Base-by-base conservation (phyloP, 2,113 vertebrate species). In the Dipodomys merriami region DNA sequence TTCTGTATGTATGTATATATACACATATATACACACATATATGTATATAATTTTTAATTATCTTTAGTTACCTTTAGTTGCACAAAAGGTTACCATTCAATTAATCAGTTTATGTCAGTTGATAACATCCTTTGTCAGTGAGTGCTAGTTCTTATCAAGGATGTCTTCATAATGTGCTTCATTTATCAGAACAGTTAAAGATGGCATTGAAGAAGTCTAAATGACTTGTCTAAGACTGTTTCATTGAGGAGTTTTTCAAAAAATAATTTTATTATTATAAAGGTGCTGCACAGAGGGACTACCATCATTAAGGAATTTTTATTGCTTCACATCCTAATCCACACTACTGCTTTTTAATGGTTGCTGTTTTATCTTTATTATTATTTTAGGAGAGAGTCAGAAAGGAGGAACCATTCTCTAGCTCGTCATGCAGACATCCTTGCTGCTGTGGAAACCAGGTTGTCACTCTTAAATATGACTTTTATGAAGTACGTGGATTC, bases 401-500 rank as follows among this genome's bases (percentile, higher is more conserved):
- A 99, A 96, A 98, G 99, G 85, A 99, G 99, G 95, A 99, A 99
- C 95, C 99, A 99, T 94, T 99, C 99, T 0, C 97, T 99, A 97
- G 99, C 99, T 81, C 99, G 99, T 62, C 99, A 99, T 18, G 99
- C 99, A 60, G 99, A 99, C 91, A 99, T 99, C 95, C 98, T 99
- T 67, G 99, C 99, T 88, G 99, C 99, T 6, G 99, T 99, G 93
- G 99, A 99, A 97, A 99, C 99, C 0, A 98, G 99, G 33, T 98
- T 99, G 2, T 99, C 99, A 16, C 97, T 99, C 86, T 98, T 99
- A 97, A 99, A 99, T 96, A 99, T 99, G 99, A 99, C 99, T 93
- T 99, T 99, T 98, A 99, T 99, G 99, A 99, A 99, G 97, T 99
- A 99, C 89, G 99, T 99, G 49, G 99, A 99, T 97, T 99, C 99